Evolutionary conservation across 2,888 invertebrate genomes (phyloP).

Genomic region (Meteorus colon): DNA sequence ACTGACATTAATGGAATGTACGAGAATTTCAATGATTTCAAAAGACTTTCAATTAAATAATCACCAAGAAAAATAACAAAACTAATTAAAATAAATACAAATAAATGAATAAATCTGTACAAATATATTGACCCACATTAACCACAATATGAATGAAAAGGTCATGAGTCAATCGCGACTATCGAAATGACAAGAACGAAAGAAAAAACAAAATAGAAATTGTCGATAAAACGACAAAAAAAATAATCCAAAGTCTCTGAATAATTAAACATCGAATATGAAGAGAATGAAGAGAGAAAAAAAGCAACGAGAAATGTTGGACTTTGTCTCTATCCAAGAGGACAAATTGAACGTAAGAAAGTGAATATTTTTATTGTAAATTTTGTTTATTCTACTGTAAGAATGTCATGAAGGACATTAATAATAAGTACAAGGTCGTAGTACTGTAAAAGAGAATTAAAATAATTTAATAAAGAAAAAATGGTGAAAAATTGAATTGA

Average conservation of each 20-base stretch:
- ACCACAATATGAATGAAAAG: neutral
- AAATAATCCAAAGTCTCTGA: neutral
- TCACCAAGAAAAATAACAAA: neutral
- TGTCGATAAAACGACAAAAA: neutral
- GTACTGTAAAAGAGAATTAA: neutral
- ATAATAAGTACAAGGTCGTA: neutral
- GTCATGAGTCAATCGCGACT: neutral
- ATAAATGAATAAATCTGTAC: conserved; percentile 1
- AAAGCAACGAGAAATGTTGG: neutral
- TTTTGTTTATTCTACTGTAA: neutral
- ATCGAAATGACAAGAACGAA: neutral
- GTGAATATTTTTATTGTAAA: neutral
- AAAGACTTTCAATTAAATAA: neutral
- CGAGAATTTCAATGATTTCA: neutral
- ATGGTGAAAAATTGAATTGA: too few relatives aligned
- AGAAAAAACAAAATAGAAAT: neutral
- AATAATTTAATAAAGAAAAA: too few relatives aligned
- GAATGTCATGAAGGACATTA: neutral
- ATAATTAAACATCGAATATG: neutral
- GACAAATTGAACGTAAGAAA: conserved; percentile 1
- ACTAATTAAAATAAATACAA: neutral
- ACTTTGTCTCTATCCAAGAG: neutral
- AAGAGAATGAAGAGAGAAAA: neutral
- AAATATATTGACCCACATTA: conserved; percentile 18
- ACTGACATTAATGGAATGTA: neutral